Conservation (phyloP, 2,888 invertebrate genomes). For the Petrolisthes manimaculis region DNA sequence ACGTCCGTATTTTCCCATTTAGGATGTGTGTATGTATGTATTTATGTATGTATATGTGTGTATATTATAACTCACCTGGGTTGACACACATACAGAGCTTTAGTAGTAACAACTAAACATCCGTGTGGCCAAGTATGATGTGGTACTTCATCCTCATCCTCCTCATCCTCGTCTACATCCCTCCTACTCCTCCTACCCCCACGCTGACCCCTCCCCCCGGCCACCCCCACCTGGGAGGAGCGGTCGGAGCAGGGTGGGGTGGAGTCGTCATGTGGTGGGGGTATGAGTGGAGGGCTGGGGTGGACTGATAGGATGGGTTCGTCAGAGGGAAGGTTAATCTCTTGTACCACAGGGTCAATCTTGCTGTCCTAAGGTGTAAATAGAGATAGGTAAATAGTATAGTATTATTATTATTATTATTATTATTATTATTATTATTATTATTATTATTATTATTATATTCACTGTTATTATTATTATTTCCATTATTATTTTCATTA, state of each 20-base stretch:
- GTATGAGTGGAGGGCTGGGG: slow-evolving; percentile 70
- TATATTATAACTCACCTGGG: slow-evolving; percentile 72
- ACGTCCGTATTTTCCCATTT: no score
- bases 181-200: slow-evolving; percentile 63
- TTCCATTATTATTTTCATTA: no score
- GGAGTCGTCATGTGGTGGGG: slow-evolving; percentile 56
- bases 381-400: not conserved
- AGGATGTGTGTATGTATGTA: not conserved
- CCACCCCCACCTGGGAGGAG: slow-evolving; percentile 67
- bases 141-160: slow-evolving; percentile 67
- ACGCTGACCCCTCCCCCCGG: slow-evolving; percentile 36
- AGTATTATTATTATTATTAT: no score
- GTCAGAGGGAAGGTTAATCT: slow-evolving; percentile 73
- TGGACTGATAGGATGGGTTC: slow-evolving; percentile 73
- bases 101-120: slow-evolving; percentile 76
- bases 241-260: slow-evolving; percentile 57
- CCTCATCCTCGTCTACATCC: slow-evolving; percentile 40
- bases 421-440: no score
- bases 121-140: slow-evolving; percentile 69
- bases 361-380: slow-evolving; percentile 73
- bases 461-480: no score
- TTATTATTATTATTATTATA: no score
- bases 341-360: slow-evolving; percentile 74
- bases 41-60: no score
- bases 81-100: slow-evolving; percentile 75